A percentile compares a stretch with the other conserved stretches of the same genome.
Evolutionary conservation across 2,113 vertebrate species (phyloP).

Genomic region (Illadopsis cleaveri): DNA sequence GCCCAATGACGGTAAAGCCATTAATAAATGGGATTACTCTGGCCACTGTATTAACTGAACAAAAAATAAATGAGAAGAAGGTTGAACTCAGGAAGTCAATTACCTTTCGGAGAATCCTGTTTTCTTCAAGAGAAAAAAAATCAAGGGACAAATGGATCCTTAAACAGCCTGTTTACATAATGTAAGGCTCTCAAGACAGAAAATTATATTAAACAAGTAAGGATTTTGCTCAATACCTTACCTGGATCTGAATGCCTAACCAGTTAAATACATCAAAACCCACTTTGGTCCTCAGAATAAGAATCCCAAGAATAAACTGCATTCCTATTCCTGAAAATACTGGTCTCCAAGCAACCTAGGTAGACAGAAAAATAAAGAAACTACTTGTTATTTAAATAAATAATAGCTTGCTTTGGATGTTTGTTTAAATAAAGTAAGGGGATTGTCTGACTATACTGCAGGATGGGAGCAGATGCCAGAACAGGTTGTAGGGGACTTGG

Average conservation of each 20-base stretch:
- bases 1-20: background rate
- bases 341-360: conserved; percentile 82
- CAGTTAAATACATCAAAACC: conserved; percentile 78
- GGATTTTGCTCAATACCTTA: conserved; percentile 23
- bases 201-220: background rate
- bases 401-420: background rate
- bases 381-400: background rate
- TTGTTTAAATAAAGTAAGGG: background rate
- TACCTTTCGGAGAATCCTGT: background rate
- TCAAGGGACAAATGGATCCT: background rate
- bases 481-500: background rate
- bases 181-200: background rate
- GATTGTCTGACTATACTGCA: background rate
- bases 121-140: background rate
- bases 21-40: background rate
- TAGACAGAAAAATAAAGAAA: background rate
- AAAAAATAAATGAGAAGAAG: background rate
- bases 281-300: conserved; percentile 80
- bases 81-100: background rate
- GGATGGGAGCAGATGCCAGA: background rate
- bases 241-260: conserved; percentile 83
- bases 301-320: conserved; percentile 84
- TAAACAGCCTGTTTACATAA: background rate
- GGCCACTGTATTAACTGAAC: background rate
- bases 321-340: conserved; percentile 81